A percentile compares a stretch with the other conserved stretches of the same genome.
These are phyloP conservation scores for Caenorhabditis remanei DNA, from an alignment of 1,140 invertebrate species.

Conservation along the genomic window DNA sequence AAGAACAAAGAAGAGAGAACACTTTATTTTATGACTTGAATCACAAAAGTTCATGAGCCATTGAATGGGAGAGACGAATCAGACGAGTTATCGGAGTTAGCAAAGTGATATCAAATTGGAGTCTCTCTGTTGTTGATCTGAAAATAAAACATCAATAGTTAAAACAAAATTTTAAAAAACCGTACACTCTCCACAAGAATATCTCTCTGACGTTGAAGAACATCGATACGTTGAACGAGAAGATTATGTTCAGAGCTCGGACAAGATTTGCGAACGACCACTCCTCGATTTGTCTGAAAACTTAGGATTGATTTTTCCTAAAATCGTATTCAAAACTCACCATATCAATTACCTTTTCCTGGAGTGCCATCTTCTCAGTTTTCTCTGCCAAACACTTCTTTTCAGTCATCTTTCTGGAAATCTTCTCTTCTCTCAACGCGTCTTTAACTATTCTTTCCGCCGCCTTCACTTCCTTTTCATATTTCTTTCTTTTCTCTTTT, in stretches of 20 bases:
- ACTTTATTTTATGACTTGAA: too few relatives aligned
- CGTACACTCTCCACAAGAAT: conserved; percentile 28
- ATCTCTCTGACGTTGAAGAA: conserved; percentile 17
- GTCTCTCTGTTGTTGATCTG: too few relatives aligned
- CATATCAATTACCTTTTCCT: conserved; percentile 5
- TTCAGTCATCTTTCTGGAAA: background rate
- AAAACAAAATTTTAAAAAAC: too few relatives aligned
- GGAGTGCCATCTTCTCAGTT: background rate
- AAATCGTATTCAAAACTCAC: background rate
- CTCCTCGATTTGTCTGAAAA: background rate
- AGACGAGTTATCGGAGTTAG: too few relatives aligned
- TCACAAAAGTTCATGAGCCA: too few relatives aligned
- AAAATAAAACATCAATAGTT: too few relatives aligned
- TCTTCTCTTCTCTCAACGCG: background rate
- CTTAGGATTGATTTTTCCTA: background rate
- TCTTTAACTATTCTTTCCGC: background rate
- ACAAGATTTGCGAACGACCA: background rate
- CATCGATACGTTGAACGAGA: background rate
- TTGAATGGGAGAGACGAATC: too few relatives aligned
- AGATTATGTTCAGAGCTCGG: background rate
- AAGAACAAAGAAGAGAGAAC: too few relatives aligned
- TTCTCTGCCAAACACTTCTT: background rate
- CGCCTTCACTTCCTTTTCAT: background rate
- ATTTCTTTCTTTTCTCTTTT: background rate
- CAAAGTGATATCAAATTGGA: too few relatives aligned